phyloP scores from a whole-genome alignment of 1,140 invertebrate species.

The Anoplophora glabripennis region DNA sequence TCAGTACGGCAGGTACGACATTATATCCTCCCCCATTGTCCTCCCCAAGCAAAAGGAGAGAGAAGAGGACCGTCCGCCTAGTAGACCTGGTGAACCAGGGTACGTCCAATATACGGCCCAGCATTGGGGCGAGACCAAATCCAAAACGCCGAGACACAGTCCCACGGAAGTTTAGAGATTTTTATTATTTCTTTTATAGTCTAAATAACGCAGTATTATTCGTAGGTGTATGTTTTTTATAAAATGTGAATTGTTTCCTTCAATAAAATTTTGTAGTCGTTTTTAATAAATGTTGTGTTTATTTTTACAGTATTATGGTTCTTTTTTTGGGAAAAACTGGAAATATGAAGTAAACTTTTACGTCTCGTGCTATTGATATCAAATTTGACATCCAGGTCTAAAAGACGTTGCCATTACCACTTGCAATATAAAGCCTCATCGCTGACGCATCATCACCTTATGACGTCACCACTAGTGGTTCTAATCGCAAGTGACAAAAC shows the following conservation, averaged over 20 bases:
- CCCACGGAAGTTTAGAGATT: slow-evolving; percentile 51
- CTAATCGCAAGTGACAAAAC: too few relatives aligned
- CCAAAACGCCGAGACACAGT: slow-evolving; percentile 59
- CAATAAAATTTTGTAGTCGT: neutral
- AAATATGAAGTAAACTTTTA: too few relatives aligned
- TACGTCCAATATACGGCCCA: slow-evolving; percentile 67
- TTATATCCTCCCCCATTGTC: slow-evolving; percentile 35
- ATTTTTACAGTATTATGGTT: too few relatives aligned
- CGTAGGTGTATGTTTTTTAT: neutral
- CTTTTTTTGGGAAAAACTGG: too few relatives aligned
- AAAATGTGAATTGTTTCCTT: neutral
- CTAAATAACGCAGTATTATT: neutral
- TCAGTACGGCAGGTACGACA: slow-evolving; percentile 41
- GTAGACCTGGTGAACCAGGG: slow-evolving; percentile 64
- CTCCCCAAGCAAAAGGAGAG: slow-evolving; percentile 25
- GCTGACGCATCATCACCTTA: too few relatives aligned
- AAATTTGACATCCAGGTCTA: too few relatives aligned
- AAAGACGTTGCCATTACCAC: too few relatives aligned
- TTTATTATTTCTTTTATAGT: neutral
- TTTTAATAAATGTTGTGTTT: neutral
- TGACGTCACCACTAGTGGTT: too few relatives aligned
- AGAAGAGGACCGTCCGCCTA: slow-evolving; percentile 50
- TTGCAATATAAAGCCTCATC: too few relatives aligned
- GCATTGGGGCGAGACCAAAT: slow-evolving; percentile 58
- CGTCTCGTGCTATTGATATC: too few relatives aligned